Conservation (phyloP, 2,888 invertebrate species). For the Papilio elwesi region DNA sequence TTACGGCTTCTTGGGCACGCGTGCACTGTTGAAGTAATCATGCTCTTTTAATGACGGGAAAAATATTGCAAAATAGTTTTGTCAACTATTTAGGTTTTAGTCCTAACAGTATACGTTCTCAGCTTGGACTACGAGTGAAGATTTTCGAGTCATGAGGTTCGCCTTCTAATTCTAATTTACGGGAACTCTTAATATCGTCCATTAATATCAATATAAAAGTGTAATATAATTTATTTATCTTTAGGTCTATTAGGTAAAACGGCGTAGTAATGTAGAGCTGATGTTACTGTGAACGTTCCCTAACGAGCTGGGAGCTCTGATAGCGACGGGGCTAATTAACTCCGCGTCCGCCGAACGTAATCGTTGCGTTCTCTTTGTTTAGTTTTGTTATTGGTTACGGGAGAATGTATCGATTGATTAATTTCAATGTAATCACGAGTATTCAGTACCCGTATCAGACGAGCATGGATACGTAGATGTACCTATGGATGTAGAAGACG, state of each 20-base stretch:
- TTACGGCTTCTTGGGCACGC: background rate
- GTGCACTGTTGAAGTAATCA: background rate
- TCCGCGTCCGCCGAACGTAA: constrained; percentile 8
- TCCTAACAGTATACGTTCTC: no score
- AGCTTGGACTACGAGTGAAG: no score
- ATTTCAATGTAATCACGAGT: background rate
- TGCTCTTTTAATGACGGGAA: background rate
- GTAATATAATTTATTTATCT: background rate
- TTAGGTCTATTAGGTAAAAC: background rate
- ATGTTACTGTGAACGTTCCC: constrained; percentile 9
- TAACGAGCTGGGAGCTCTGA: constrained; percentile 20
- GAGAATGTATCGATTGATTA: background rate
- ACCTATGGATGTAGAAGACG: no score
- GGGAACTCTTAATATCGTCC: no score
- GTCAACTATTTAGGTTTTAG: background rate
- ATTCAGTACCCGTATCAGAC: background rate
- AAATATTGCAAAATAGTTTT: no score
- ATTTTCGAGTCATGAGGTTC: no score
- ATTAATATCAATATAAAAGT: no score
- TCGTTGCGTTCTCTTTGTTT: constrained; percentile 1
- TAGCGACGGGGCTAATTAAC: constrained; percentile 30
- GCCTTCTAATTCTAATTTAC: no score
- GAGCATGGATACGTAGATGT: no score
- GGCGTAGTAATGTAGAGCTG: background rate
- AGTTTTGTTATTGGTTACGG: constrained; percentile 3